Evolutionary conservation across 2,888 invertebrate species (phyloP).

Genomic region (Psylliodes chrysocephalus): DNA sequence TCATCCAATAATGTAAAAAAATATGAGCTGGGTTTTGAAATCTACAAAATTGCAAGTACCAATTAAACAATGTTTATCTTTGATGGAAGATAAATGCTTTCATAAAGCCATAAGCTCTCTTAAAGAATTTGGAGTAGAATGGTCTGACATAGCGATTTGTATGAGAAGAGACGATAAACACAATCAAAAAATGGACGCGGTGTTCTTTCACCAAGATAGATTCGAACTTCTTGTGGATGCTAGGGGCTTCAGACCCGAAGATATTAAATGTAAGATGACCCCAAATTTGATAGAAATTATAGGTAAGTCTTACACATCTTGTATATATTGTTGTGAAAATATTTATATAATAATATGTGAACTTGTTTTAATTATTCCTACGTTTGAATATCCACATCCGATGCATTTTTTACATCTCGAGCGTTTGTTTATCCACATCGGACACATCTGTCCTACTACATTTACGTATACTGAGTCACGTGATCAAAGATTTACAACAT

Average conservation of each 20-base stretch:
- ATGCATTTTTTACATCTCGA: no score
- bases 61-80: constrained; percentile 32
- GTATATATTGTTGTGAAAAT: no score
- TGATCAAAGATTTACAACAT: no score
- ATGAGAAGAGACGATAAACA: background rate
- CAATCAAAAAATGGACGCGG: constrained; percentile 36
- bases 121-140: constrained; percentile 32
- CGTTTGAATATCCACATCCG: no score
- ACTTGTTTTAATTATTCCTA: constrained; percentile 6
- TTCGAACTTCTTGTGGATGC: constrained; percentile 48
- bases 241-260: constrained; percentile 50
- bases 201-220: constrained; percentile 41
- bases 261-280: constrained; percentile 49
- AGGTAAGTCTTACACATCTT: constrained; percentile 10
- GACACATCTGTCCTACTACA: constrained; percentile 14
- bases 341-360: no score
- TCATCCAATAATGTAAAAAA: constrained; percentile 23
- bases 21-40: constrained; percentile 27
- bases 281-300: constrained; percentile 45
- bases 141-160: constrained; percentile 17
- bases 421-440: no score
- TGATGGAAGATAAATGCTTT: constrained; percentile 34
- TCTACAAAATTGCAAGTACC: constrained; percentile 35
- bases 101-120: constrained; percentile 23
- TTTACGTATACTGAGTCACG: no score